Evolutionary conservation across 2,888 invertebrate genomes (phyloP).

Genomic region (Drosophila lacicola): DNA sequence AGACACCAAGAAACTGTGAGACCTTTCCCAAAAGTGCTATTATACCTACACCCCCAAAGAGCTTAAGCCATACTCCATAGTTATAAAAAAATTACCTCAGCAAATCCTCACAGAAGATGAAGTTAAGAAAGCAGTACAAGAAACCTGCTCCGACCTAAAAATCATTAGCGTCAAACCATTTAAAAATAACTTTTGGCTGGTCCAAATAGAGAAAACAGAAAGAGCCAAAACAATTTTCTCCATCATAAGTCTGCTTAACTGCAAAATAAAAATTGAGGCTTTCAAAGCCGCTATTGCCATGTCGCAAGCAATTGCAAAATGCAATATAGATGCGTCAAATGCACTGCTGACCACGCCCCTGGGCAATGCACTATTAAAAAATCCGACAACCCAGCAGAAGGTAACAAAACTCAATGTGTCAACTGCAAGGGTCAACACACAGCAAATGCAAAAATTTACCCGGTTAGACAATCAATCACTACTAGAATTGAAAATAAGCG

Average conservation of each 20-base stretch:
- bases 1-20: neutral
- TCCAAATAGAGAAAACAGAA: neutral
- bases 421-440: too few species aligned
- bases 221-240: neutral
- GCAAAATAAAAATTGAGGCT: neutral
- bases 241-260: neutral
- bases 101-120: neutral
- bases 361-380: slow-evolving; percentile 9
- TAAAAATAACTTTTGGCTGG: slow-evolving; percentile 8
- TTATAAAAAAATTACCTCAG: neutral
- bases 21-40: neutral
- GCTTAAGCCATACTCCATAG: neutral
- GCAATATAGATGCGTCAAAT: slow-evolving; percentile 17
- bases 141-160: neutral
- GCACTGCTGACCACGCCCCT: slow-evolving; percentile 2
- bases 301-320: slow-evolving; percentile 24
- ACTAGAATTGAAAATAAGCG: neutral
- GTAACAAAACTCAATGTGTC: neutral
- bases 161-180: too few species aligned
- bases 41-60: neutral
- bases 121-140: neutral
- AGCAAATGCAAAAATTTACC: slow-evolving; percentile 1
- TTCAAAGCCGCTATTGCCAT: neutral
- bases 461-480: neutral
- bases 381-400: neutral